Percentiles rank a stretch among this genome's conserved stretches.
phyloP scores from a whole-genome alignment of 2,113 vertebrate species.

The Numida meleagris region DNA sequence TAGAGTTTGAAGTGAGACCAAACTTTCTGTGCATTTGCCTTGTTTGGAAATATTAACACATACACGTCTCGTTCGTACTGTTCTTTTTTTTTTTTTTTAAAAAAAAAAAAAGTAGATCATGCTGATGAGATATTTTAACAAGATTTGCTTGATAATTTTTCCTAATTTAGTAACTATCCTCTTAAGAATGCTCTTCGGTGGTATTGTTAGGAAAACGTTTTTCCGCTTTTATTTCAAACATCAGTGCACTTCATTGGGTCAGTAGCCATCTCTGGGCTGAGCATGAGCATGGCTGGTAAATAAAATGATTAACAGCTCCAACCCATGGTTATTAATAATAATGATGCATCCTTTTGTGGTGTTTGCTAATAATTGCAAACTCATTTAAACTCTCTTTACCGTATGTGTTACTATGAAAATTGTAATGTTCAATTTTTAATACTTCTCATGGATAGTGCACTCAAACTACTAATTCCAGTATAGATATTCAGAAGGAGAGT shows the following conservation, averaged over 20 bases:
- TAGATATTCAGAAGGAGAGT: background rate
- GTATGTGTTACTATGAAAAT: background rate
- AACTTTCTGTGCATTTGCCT: background rate
- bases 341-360: background rate
- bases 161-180: background rate
- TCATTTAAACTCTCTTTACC: background rate
- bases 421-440: background rate
- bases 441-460: background rate
- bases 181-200: background rate
- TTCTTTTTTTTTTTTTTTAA: too few species aligned
- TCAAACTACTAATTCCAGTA: background rate
- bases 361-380: background rate
- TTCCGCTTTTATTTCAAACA: background rate
- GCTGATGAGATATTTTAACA: background rate
- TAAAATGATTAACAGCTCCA: background rate
- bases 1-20: background rate
- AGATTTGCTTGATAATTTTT: background rate
- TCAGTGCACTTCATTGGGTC: constrained; percentile 4
- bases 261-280: constrained; percentile 19
- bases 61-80: background rate
- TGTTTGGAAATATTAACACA: background rate
- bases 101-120: background rate
- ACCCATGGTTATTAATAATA: background rate
- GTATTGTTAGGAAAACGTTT: background rate
- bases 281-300: background rate